These are phyloP conservation scores for Neelides folsomi DNA, from an alignment of 2,888 invertebrate species.

Conservation along the genomic window DNA sequence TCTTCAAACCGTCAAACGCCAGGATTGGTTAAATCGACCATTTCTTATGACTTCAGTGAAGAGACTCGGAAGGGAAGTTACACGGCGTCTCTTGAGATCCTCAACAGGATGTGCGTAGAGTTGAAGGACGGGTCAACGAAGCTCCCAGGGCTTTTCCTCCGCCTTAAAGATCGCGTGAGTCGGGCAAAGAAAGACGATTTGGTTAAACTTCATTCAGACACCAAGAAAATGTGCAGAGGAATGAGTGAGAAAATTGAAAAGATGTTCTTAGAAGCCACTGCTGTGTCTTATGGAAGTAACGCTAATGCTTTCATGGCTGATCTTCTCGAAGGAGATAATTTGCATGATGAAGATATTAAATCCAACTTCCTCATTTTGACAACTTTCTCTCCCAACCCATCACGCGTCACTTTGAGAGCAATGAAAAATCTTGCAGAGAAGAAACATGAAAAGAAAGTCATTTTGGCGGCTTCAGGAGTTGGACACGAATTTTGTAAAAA, in stretches of 20 bases:
- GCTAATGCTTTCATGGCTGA: slow-evolving; percentile 57
- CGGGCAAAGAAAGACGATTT: slow-evolving; percentile 55
- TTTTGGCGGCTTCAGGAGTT: slow-evolving; percentile 38
- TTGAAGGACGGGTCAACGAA: slow-evolving; percentile 46
- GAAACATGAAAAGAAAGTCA: slow-evolving; percentile 32
- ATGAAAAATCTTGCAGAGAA: slow-evolving; percentile 11
- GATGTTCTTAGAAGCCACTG: slow-evolving; percentile 66
- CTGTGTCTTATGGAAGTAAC: slow-evolving; percentile 64
- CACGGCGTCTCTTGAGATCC: slow-evolving; percentile 16
- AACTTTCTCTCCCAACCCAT: slow-evolving; percentile 22
- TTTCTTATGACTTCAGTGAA: slow-evolving; percentile 25
- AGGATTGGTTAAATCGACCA: slow-evolving; percentile 13
- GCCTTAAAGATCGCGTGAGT: slow-evolving; percentile 53
- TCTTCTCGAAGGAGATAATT: slow-evolving; percentile 44
- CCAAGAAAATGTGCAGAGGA: slow-evolving; percentile 40
- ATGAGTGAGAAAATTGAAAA: slow-evolving; percentile 37
- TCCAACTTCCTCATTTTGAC: slow-evolving; percentile 18
- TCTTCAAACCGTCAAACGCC: slow-evolving; percentile 1
- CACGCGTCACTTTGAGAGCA: slow-evolving; percentile 15
- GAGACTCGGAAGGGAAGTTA: slow-evolving; percentile 16
- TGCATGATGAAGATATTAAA: slow-evolving; percentile 18
- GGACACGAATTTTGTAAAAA: slow-evolving; percentile 38
- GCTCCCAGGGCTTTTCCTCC: slow-evolving; percentile 54
- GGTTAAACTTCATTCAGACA: slow-evolving; percentile 50
- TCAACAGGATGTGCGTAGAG: slow-evolving; percentile 39